These are phyloP conservation scores for Crossocerus cetratus DNA, from an alignment of 2,888 invertebrate species.

Conservation along the genomic window DNA sequence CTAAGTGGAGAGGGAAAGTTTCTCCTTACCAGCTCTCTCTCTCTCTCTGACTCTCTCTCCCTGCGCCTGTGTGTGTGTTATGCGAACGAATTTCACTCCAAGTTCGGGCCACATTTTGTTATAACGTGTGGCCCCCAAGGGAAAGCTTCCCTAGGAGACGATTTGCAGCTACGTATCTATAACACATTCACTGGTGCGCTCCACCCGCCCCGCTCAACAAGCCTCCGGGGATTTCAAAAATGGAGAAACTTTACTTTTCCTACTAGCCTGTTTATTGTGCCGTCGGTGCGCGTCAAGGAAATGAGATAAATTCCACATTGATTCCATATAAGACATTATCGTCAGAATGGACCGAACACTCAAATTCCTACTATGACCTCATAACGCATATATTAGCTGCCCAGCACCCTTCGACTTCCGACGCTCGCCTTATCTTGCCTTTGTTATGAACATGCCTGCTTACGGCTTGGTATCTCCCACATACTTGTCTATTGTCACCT, in stretches of 20 bases:
- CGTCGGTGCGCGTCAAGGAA: background rate
- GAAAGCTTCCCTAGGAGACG: slow-evolving; percentile 35
- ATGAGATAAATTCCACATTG: no score
- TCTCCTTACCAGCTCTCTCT: slow-evolving; percentile 12
- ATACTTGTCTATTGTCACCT: no score
- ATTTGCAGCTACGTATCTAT: slow-evolving; percentile 38
- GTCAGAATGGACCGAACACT: no score
- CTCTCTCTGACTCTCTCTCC: no score
- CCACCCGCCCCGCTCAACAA: slow-evolving; percentile 18
- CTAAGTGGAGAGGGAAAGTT: slow-evolving; percentile 33
- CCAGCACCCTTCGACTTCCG: no score
- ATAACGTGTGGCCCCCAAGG: slow-evolving; percentile 41
- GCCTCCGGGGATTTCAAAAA: slow-evolving; percentile 16
- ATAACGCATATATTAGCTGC: no score
- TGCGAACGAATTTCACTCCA: slow-evolving; percentile 26
- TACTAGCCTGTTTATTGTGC: background rate
- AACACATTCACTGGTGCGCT: slow-evolving; percentile 8
- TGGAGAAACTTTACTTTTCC: background rate
- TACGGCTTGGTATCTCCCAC: no score
- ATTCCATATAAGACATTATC: no score
- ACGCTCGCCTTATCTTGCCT: no score
- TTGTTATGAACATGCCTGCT: no score
- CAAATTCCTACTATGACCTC: no score
- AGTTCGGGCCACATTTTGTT: slow-evolving; percentile 34
- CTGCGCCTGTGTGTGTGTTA: background rate